Percentiles rank a stretch among this genome's conserved stretches.
Evolutionary conservation across 2,113 vertebrate genomes (phyloP).

Genomic region (Microcebus tavaratra): DNA sequence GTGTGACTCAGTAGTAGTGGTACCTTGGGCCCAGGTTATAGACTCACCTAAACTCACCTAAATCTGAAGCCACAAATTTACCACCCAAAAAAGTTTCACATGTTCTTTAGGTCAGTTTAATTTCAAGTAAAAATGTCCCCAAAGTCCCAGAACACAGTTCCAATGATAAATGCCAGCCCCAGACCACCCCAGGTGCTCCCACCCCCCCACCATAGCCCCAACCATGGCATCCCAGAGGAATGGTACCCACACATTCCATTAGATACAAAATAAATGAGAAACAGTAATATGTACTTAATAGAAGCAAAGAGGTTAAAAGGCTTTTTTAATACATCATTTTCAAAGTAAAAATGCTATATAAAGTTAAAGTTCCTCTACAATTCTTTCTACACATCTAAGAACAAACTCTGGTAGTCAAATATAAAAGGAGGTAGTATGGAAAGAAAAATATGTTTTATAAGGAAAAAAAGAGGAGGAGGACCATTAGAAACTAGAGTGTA

Average conservation of each 20-base stretch:
- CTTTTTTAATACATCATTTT: conserved; percentile 41
- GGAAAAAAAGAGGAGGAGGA: background rate
- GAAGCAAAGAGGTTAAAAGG: background rate
- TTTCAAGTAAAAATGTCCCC: conserved; percentile 31
- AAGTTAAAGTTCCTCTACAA: conserved; percentile 29
- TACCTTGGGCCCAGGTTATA: conserved; percentile 34
- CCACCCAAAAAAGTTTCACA: conserved; percentile 42
- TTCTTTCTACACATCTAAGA: conserved; percentile 16
- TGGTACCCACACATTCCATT: background rate
- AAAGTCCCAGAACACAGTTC: conserved; percentile 19
- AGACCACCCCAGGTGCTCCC: background rate
- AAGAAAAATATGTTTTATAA: conserved; percentile 13
- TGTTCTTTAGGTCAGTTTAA: conserved; percentile 41
- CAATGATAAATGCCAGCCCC: background rate
- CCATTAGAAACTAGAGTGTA: conserved; percentile 1
- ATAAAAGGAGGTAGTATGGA: background rate
- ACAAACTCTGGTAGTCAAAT: conserved; percentile 22
- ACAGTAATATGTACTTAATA: conserved; percentile 19
- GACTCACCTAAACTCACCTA: conserved; percentile 82
- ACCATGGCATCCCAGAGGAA: background rate
- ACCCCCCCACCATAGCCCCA: background rate
- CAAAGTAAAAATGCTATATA: background rate
- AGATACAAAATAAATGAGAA: conserved; percentile 52
- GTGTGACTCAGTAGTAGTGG: conserved; percentile 6
- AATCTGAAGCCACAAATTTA: conserved; percentile 70